Evolutionary conservation across 37 sponge, comb jelly and placozoan species (phyloP), one percentile per base, ranked within the genome.

Genomic region (Hormiphora californensis): DNA sequence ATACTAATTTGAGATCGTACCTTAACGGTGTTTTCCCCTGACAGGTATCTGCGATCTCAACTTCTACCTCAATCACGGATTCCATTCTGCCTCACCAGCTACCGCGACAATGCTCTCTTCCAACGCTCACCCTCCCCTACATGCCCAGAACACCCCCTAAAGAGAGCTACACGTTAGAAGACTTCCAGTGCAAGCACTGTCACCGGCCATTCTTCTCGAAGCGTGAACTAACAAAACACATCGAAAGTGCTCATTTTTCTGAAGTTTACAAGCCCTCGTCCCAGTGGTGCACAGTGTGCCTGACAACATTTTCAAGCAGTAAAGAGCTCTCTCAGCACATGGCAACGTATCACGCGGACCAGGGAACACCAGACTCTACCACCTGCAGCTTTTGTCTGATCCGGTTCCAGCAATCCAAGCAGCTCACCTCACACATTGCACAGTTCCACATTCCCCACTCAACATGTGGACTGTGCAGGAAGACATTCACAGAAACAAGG

Each of bases 241-340:
- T 46, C 2, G 81, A 73, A 40, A 73, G 81, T 73, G 81, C 43
- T 8, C 81, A 73, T 33, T 73, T 73, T 40, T 43, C 43, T 73
- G 81, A 73, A 28, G 81, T 73, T 11, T 73, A 73, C 46, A 73
- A 73, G 46, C 81, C 81, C 19, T n/a, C n/a, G n/a, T 73, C 81
- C 44, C 81, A 73, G 25, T 73, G 81, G 81, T 73, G 81, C 35
- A 43, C 81, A 8, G 81, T 73, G 0, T 73, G 81, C 27, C 40
- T 46, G 22, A 43, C 81, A 39, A 43, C 81, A 22, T 73, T 73
- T 30, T 73, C 81, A 5, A 27, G 46, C 9, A 33, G 43, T 40
- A 73, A 73, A 41, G 81, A 73, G 81, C 81, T 73, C 38, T 43
- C 81, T 4, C 40, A 37, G 28, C 81, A 73, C 81, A 73, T 73